Conservation (phyloP, 2,797 vertebrate genomes). For the Knipowitschia caucasica region DNA sequence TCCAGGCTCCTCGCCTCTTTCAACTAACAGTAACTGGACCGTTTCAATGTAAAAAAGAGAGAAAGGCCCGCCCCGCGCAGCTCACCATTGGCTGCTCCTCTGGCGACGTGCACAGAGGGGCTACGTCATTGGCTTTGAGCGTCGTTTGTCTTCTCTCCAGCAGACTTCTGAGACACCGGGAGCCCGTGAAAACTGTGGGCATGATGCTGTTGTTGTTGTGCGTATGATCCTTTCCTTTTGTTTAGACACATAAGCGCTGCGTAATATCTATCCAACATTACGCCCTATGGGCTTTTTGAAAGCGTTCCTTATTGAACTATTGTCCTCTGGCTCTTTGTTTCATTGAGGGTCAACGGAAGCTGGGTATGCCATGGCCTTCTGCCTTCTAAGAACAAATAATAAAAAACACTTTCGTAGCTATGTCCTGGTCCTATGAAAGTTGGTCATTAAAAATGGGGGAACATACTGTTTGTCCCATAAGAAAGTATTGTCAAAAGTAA, state of each 20-base stretch:
- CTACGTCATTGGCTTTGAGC: constrained; percentile 44
- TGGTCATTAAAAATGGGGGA: too few species aligned
- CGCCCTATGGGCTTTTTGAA: too few species aligned
- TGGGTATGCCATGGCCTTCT: background rate
- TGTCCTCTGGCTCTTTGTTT: background rate
- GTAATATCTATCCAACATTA: background rate
- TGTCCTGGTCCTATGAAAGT: background rate
- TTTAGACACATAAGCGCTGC: background rate
- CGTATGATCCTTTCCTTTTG: background rate
- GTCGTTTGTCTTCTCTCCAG: constrained; percentile 16
- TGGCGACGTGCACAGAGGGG: constrained; percentile 10
- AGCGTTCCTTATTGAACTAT: background rate
- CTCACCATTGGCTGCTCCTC: constrained; percentile 40
- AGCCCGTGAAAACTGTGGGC: constrained; percentile 27
- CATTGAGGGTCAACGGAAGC: background rate
- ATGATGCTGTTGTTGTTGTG: constrained; percentile 51
- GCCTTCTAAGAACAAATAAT: background rate
- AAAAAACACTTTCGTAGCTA: constrained; percentile 17
- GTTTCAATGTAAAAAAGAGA: constrained; percentile 57
- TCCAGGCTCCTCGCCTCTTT: constrained; percentile 40
- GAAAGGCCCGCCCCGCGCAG: constrained; percentile 48
- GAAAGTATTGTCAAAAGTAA: too few species aligned
- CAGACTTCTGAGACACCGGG: constrained; percentile 14
- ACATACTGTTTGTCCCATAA: too few species aligned
- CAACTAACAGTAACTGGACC: constrained; percentile 61